These are phyloP conservation scores for Drosophila sulfurigaster DNA, from an alignment of 1,140 invertebrate genomes.

Conservation along the genomic window DNA sequence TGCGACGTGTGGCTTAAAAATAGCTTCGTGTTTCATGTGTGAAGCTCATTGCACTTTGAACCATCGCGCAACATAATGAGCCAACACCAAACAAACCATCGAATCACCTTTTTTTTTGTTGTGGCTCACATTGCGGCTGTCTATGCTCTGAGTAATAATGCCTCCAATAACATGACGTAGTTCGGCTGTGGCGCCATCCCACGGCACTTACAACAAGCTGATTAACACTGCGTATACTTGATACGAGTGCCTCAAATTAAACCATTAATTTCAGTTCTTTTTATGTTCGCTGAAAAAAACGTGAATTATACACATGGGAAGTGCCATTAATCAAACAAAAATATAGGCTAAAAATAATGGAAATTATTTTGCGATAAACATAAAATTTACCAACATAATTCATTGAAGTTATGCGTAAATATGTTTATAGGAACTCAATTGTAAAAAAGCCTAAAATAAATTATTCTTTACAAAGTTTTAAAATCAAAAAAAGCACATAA, in stretches of 20 bases:
- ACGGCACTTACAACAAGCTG: not conserved
- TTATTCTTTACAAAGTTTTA: too few species aligned
- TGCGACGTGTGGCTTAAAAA: constrained; percentile 50
- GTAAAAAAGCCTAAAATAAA: too few species aligned
- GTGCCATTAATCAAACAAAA: not conserved
- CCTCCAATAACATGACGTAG: constrained; percentile 29
- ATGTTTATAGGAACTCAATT: too few species aligned
- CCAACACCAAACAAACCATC: not conserved
- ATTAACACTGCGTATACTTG: constrained; percentile 5
- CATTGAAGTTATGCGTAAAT: too few species aligned
- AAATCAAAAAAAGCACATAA: too few species aligned
- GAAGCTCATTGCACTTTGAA: constrained; percentile 56
- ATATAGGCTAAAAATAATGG: not conserved
- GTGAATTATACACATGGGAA: not conserved
- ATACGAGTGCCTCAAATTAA: not conserved
- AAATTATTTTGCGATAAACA: too few species aligned
- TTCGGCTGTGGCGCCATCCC: constrained; percentile 18
- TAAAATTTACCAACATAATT: too few species aligned
- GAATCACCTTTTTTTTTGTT: not conserved
- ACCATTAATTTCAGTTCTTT: not conserved
- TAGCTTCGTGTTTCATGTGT: constrained; percentile 60
- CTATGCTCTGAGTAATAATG: constrained; percentile 37
- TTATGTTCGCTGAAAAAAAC: too few species aligned
- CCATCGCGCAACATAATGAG: constrained; percentile 47
- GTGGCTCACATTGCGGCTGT: constrained; percentile 20